These are phyloP conservation scores for Bombus pascuorum DNA, from an alignment of 1,140 invertebrate species.

Conservation along the genomic window DNA sequence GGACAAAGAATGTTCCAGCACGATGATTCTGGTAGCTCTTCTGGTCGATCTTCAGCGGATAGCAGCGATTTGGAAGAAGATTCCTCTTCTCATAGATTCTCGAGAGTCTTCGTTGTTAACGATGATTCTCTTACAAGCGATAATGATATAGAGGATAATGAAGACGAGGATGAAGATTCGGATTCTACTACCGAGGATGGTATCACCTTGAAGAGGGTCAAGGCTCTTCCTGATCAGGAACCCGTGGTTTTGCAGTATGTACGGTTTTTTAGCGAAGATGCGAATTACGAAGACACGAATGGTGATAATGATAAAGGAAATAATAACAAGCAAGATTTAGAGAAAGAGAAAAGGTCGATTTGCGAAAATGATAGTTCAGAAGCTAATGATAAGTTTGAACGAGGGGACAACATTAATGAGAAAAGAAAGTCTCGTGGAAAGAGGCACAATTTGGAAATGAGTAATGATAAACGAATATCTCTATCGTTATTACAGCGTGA, in stretches of 20 bases:
- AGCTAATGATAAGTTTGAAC: neutral
- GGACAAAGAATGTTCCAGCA: slow-evolving; percentile 71
- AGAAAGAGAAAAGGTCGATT: neutral
- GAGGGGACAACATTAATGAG: slow-evolving; percentile 21
- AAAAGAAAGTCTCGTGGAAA: slow-evolving; percentile 41
- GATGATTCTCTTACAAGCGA: slow-evolving; percentile 86
- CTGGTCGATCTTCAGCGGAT: slow-evolving; percentile 84
- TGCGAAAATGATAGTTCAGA: neutral
- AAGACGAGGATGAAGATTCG: slow-evolving; percentile 74
- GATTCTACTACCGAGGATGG: slow-evolving; percentile 71
- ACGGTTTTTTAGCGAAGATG: slow-evolving; percentile 72
- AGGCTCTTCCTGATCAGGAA: slow-evolving; percentile 68
- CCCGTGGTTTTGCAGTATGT: slow-evolving; percentile 74
- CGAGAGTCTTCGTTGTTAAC: slow-evolving; percentile 89
- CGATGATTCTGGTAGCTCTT: slow-evolving; percentile 82
- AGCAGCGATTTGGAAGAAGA: slow-evolving; percentile 86
- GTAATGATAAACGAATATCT: slow-evolving; percentile 24
- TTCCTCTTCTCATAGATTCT: slow-evolving; percentile 86
- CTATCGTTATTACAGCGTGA: slow-evolving; percentile 42
- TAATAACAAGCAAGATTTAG: neutral
- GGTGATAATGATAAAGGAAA: neutral
- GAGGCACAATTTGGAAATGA: neutral
- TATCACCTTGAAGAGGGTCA: slow-evolving; percentile 69
- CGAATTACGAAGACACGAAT: slow-evolving; percentile 24
- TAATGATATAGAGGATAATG: slow-evolving; percentile 82